Conservation (phyloP, 2,113 vertebrate species). For the Nematolebias whitei region DNA sequence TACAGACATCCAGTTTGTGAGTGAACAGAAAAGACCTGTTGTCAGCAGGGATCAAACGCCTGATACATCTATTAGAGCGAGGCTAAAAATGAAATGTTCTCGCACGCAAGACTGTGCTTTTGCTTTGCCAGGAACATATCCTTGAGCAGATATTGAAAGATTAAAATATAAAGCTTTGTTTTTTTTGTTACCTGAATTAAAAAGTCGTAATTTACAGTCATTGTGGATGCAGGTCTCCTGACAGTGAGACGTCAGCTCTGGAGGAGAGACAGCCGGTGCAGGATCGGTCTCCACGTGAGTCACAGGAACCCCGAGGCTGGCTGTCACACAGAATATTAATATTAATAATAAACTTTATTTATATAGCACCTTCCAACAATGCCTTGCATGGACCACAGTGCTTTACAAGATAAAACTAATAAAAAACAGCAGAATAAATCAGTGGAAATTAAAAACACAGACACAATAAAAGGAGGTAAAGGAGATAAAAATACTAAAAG, state of each 20-base stretch:
- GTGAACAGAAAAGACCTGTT: not conserved
- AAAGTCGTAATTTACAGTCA: conserved; percentile 7
- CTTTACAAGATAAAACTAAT: too few species aligned
- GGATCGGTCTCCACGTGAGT: not conserved
- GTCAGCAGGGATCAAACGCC: not conserved
- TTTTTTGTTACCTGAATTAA: conserved; percentile 35
- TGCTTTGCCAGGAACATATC: not conserved
- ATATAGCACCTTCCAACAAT: too few species aligned
- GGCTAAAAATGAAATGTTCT: too few species aligned
- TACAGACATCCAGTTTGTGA: not conserved
- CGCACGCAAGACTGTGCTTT: too few species aligned
- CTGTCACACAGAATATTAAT: conserved; percentile 31
- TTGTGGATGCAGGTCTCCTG: conserved; percentile 25
- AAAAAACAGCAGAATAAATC: too few species aligned
- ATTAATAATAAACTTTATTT: too few species aligned
- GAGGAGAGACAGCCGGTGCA: not conserved
- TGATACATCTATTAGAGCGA: too few species aligned
- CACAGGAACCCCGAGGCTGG: not conserved
- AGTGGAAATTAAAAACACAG: too few species aligned
- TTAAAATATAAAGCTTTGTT: not conserved
- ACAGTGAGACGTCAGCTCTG: conserved; percentile 29
- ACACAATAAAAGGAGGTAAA: too few species aligned
- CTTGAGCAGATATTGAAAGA: not conserved
- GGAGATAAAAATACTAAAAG: too few species aligned
- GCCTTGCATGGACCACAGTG: too few species aligned